These are phyloP conservation scores for Tanytarsus gracilentus DNA, from an alignment of 2,888 invertebrate genomes.

Conservation along the genomic window DNA sequence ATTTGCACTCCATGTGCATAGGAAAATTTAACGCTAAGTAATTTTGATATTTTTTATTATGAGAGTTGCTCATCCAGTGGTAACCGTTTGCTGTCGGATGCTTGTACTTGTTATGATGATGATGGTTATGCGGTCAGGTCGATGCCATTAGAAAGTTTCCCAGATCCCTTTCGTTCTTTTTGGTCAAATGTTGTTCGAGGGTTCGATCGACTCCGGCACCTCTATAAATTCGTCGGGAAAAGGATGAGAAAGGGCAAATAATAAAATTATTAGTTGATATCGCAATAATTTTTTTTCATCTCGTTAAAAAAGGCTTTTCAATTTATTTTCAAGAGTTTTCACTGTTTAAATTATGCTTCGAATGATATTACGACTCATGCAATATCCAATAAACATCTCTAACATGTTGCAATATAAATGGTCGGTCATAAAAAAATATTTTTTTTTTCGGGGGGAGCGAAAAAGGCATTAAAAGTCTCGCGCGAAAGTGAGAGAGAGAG, in stretches of 20 bases:
- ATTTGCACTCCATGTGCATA: constrained; percentile 21
- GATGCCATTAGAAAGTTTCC: constrained; percentile 44
- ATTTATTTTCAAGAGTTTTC: too few species aligned
- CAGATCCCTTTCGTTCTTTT: constrained; percentile 40
- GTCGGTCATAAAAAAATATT: too few species aligned
- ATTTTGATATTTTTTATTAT: constrained; percentile 26
- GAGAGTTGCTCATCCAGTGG: constrained; percentile 13
- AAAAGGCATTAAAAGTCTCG: too few species aligned
- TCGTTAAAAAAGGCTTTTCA: too few species aligned
- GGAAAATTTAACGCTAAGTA: constrained; percentile 28
- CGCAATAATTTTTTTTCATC: too few species aligned
- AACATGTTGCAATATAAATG: too few species aligned
- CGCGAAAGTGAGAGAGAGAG: not conserved
- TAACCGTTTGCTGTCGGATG: constrained; percentile 25
- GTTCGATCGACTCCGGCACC: constrained; percentile 39
- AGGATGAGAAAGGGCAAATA: not conserved
- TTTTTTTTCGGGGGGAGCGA: too few species aligned
- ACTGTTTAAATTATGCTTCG: too few species aligned
- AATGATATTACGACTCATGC: too few species aligned
- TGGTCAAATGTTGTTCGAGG: constrained; percentile 42
- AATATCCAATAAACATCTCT: too few species aligned
- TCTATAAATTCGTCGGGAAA: constrained; percentile 33
- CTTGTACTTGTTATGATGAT: constrained; percentile 21
- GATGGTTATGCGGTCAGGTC: constrained; percentile 39
- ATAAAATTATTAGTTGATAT: constrained; percentile 1